Conservation (phyloP, 2,888 invertebrate species). For the Oasisia sp. region DNA sequence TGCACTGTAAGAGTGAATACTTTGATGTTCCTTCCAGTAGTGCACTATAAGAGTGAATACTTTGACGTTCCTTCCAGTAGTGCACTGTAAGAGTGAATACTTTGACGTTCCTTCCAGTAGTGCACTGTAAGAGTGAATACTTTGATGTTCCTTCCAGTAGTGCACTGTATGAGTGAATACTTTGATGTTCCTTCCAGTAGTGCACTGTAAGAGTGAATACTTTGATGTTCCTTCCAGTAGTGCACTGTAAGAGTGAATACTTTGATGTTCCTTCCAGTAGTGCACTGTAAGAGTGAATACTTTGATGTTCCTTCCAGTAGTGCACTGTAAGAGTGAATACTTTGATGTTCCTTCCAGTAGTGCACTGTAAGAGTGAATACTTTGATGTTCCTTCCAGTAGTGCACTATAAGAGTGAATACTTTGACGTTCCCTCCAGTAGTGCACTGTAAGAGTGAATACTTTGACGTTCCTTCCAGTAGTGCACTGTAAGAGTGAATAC, state of each 20-base stretch:
- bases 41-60: slow-evolving; percentile 28
- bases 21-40: neutral
- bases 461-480: neutral
- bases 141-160: neutral
- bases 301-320: neutral
- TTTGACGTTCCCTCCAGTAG: neutral
- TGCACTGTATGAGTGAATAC: slow-evolving; percentile 29
- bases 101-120: neutral
- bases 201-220: slow-evolving; percentile 29
- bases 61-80: neutral
- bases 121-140: slow-evolving; percentile 29
- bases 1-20: slow-evolving; percentile 29
- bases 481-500: slow-evolving; percentile 29
- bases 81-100: slow-evolving; percentile 29
- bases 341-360: neutral
- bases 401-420: slow-evolving; percentile 28
- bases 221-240: neutral
- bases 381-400: neutral
- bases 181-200: neutral
- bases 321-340: slow-evolving; percentile 29
- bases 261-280: neutral
- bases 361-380: slow-evolving; percentile 29
- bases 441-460: slow-evolving; percentile 32
- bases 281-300: slow-evolving; percentile 29
- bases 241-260: slow-evolving; percentile 29